Evolutionary conservation across 2,888 invertebrate genomes (phyloP).

Genomic region (Anthoptus insignis): DNA sequence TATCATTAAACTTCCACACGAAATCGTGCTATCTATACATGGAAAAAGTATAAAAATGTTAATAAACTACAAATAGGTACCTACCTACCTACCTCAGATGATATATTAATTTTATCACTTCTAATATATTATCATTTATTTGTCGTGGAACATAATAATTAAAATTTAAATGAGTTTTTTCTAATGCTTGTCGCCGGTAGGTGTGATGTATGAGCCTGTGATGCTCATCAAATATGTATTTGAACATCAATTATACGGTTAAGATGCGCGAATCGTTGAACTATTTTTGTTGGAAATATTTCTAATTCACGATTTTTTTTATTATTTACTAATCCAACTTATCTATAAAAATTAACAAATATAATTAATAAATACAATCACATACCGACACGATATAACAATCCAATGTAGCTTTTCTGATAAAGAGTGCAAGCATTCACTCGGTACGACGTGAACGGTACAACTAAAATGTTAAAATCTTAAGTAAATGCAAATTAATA

Average conservation of each 20-base stretch:
- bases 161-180: background rate
- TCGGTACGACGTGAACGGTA: slow-evolving; percentile 5
- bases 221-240: no score
- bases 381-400: no score
- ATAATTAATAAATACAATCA: background rate
- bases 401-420: no score
- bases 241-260: background rate
- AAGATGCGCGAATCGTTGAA: no score
- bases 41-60: no score
- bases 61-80: background rate
- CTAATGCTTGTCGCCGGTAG: background rate
- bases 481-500: slow-evolving; percentile 20
- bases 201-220: background rate
- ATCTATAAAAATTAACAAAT: background rate
- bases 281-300: no score
- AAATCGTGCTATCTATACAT: no score
- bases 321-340: no score
- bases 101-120: background rate
- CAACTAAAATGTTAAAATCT: slow-evolving; percentile 12
- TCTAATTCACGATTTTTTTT: no score
- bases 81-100: background rate
- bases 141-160: background rate
- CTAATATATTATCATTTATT: background rate
- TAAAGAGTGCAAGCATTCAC: slow-evolving; percentile 11
- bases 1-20: no score